Conservation (phyloP, 2,113 vertebrate genomes). For the Lonchura striata region DNA sequence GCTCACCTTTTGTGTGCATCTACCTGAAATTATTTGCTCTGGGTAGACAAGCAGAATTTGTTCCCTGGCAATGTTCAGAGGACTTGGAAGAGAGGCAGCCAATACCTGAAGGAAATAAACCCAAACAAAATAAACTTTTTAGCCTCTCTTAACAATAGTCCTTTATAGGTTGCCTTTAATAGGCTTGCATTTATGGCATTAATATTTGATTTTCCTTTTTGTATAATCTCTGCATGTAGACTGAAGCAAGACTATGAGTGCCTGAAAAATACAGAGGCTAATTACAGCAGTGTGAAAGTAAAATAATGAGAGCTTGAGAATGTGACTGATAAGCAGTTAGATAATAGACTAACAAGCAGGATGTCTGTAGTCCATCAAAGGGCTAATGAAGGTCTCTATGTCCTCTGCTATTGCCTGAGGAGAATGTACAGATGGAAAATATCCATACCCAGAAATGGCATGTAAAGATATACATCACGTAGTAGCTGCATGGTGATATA, state of each 20-base stretch:
- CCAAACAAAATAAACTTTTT: not conserved
- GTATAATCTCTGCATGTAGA: not conserved
- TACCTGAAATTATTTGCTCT: not conserved
- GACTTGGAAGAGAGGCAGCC: not conserved
- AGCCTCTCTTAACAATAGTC: not conserved
- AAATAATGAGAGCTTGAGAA: slow-evolving; percentile 53
- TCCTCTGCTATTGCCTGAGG: slow-evolving; percentile 25
- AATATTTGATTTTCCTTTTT: not conserved
- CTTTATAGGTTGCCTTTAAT: not conserved
- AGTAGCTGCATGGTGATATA: not conserved
- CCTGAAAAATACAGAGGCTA: slow-evolving; percentile 22
- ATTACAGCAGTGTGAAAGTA: slow-evolving; percentile 31
- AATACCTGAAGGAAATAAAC: not conserved
- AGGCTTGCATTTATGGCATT: not conserved
- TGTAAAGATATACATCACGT: not conserved
- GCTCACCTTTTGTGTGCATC: not conserved
- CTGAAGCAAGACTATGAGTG: not conserved
- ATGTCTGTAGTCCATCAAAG: slow-evolving; percentile 48
- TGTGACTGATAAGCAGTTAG: slow-evolving; percentile 53
- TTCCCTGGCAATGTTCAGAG: not conserved
- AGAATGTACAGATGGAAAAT: slow-evolving; percentile 15
- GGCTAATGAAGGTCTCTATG: slow-evolving; percentile 20
- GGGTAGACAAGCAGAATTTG: not conserved
- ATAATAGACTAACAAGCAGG: slow-evolving; percentile 51
- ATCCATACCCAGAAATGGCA: not conserved